Evolutionary conservation across 2,113 vertebrate species (phyloP).

Genomic region (Nycticebus coucang): DNA sequence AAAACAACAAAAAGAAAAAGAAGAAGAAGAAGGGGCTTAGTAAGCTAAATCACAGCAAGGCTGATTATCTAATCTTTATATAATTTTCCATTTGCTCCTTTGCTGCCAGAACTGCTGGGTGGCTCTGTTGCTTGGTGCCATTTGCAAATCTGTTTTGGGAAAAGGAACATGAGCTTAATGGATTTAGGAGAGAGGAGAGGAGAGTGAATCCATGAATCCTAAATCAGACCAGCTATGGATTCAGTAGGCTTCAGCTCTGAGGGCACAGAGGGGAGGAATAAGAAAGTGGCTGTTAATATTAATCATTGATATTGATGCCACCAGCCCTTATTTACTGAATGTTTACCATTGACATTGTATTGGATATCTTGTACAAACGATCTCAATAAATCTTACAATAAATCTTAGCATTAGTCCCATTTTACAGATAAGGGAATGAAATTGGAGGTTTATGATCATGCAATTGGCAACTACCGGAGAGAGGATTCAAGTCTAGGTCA

Average conservation of each 20-base stretch:
- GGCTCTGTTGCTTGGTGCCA: background rate
- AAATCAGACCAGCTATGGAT: background rate
- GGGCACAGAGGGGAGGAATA: background rate
- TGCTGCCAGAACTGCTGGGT: background rate
- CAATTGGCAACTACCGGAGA: background rate
- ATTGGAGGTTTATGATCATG: background rate
- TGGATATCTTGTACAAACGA: background rate
- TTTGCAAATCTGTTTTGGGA: background rate
- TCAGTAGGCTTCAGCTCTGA: background rate
- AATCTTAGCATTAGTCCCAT: background rate
- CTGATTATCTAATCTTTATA: background rate
- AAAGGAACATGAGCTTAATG: background rate
- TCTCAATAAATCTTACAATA: background rate
- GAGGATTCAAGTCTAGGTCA: background rate
- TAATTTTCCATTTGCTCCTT: background rate
- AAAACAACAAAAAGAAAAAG: background rate
- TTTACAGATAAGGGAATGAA: background rate
- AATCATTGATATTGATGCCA: background rate
- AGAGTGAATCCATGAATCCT: background rate
- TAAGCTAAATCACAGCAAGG: background rate
- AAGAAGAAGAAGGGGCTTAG: background rate
- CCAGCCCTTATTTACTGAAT: background rate
- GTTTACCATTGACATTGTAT: background rate
- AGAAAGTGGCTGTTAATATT: background rate
- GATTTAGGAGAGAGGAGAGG: background rate